A percentile compares a stretch with the other conserved stretches of the same genome.
Conservation (phyloP, 1,140 invertebrate genomes). For the Ladona fulva region DNA sequence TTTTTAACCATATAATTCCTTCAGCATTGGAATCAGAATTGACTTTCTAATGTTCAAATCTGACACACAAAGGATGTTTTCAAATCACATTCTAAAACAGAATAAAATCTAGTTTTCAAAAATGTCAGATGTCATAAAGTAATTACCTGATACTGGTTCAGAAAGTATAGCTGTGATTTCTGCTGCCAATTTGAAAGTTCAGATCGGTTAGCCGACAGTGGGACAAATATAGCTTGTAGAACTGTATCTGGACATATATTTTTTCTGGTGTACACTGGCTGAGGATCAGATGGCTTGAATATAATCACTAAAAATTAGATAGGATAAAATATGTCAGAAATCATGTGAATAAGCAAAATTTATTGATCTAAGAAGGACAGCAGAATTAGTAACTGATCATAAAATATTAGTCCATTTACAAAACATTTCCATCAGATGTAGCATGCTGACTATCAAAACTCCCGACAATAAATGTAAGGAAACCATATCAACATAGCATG, state of each 20-base stretch:
- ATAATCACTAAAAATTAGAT: conserved; percentile 42
- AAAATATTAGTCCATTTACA: no score
- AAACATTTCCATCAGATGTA: no score
- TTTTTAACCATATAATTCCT: no score
- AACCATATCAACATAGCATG: no score
- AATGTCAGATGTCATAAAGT: neutral
- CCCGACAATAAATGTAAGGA: no score
- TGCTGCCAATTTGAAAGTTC: conserved; percentile 44
- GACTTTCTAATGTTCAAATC: neutral
- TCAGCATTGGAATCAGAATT: neutral
- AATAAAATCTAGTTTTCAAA: conserved; percentile 20
- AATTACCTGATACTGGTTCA: conserved; percentile 44
- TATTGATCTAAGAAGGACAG: no score
- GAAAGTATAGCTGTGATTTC: conserved; percentile 47
- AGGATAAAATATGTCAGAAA: conserved; percentile 8
- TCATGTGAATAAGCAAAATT: no score
- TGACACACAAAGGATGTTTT: neutral
- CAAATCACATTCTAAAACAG: neutral
- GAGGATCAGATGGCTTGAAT: conserved; percentile 46
- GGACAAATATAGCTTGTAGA: conserved; percentile 44
- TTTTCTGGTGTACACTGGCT: conserved; percentile 41
- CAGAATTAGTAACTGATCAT: no score
- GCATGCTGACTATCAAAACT: no score
- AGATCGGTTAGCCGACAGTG: conserved; percentile 35
- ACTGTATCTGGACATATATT: conserved; percentile 38